phyloP scores from a whole-genome alignment of 2,113 vertebrate genomes.

The Periophthalmus modestus region DNA sequence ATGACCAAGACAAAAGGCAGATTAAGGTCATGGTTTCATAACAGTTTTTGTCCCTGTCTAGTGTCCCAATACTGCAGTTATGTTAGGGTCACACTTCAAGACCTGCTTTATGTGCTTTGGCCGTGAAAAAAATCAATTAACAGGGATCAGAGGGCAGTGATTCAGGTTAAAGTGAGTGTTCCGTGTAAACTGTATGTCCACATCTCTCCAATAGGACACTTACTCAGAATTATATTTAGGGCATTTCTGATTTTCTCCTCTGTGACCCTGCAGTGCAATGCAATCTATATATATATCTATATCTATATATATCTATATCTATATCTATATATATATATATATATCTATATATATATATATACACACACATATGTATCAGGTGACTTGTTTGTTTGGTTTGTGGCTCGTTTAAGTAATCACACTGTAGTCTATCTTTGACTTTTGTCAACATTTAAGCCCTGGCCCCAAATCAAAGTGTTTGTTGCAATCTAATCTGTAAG shows the following conservation, averaged over 20 bases:
- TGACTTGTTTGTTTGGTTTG: not conserved
- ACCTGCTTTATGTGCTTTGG: not conserved
- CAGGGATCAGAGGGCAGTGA: not conserved
- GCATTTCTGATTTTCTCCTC: not conserved
- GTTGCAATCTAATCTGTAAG: slow-evolving; percentile 16
- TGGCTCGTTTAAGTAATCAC: not conserved
- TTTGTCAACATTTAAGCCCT: not conserved
- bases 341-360: too few species aligned
- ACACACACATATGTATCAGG: too few species aligned
- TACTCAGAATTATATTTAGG: not conserved
- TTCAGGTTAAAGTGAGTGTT: not conserved
- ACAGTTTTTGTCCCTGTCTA: slow-evolving; percentile 23
- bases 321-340: too few species aligned
- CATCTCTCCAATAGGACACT: not conserved
- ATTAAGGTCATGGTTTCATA: slow-evolving; percentile 49
- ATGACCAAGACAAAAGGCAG: slow-evolving; percentile 28
- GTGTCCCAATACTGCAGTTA: not conserved
- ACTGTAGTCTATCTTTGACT: not conserved
- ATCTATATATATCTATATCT: too few species aligned
- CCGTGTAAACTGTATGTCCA: not conserved
- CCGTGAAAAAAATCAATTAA: slow-evolving; percentile 16
- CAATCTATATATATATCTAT: too few species aligned
- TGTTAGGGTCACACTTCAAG: slow-evolving; percentile 5
- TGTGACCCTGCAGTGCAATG: too few species aligned
- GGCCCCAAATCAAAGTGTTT: not conserved